Conservation (phyloP, 2,113 vertebrate genomes). For the Porphyrio hochstetteri region DNA sequence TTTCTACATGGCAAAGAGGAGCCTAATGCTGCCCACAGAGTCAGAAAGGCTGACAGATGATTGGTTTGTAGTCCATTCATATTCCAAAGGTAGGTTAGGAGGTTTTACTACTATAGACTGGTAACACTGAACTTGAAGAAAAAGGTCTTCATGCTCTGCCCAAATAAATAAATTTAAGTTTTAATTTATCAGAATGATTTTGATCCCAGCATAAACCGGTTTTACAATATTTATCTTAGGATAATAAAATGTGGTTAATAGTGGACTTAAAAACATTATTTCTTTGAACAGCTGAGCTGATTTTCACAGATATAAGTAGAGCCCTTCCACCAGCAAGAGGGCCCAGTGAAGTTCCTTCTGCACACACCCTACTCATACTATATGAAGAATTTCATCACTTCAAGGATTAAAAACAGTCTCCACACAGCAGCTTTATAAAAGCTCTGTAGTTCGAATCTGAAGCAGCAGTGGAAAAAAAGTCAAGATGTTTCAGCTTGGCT, state of each 20-base stretch:
- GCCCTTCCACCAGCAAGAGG: background rate
- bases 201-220: background rate
- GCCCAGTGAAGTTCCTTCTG: background rate
- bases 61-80: background rate
- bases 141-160: background rate
- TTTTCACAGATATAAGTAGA: background rate
- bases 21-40: background rate
- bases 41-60: background rate
- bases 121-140: background rate
- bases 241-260: background rate
- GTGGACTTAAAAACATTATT: background rate
- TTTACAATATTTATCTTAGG: background rate
- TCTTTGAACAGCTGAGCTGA: background rate
- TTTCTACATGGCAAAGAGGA: background rate
- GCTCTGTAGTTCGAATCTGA: background rate
- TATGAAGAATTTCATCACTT: background rate
- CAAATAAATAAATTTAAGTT: background rate
- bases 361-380: rapidly evolving
- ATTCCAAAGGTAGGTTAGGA: background rate
- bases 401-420: background rate
- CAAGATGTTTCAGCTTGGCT: background rate
- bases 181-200: background rate
- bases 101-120: too few relatives aligned
- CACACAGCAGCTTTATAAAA: background rate
- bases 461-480: background rate